These are phyloP conservation scores for Axis porcinus DNA, from an alignment of 2,113 vertebrate genomes.

Conservation along the genomic window DNA sequence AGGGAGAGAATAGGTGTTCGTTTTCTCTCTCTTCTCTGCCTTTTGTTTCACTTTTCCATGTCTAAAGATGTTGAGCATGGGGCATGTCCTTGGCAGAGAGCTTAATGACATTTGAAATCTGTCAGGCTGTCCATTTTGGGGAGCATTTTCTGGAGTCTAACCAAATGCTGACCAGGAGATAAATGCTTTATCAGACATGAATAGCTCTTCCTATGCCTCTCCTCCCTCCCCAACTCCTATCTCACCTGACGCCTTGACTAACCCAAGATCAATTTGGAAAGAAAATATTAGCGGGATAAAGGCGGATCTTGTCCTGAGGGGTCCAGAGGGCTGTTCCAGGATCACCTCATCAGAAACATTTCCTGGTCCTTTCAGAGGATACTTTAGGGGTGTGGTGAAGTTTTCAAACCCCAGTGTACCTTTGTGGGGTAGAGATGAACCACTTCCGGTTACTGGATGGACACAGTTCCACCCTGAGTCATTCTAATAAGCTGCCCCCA, in stretches of 20 bases:
- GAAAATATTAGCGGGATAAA: background rate
- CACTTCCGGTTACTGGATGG: background rate
- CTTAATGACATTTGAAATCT: background rate
- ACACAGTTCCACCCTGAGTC: background rate
- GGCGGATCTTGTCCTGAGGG: background rate
- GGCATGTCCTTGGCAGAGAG: background rate
- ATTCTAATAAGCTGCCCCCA: background rate
- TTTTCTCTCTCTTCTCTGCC: background rate
- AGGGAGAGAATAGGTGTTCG: background rate
- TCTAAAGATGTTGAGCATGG: background rate
- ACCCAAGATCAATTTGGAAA: background rate
- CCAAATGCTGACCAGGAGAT: background rate
- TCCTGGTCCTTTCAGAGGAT: background rate
- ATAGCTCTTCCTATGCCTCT: background rate
- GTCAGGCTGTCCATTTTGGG: background rate
- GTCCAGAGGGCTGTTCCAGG: background rate
- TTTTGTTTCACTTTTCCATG: slow-evolving; percentile 6
- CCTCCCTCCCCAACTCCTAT: background rate
- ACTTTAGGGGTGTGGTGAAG: background rate
- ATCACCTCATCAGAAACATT: background rate
- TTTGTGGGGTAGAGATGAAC: background rate
- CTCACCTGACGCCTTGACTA: background rate
- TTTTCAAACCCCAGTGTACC: background rate
- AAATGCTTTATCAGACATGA: slow-evolving; percentile 6
- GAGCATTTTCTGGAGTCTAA: slow-evolving; percentile 35